Base-by-base conservation (phyloP, 2,113 vertebrate species). In the Pomatostomus ruficeps region DNA sequence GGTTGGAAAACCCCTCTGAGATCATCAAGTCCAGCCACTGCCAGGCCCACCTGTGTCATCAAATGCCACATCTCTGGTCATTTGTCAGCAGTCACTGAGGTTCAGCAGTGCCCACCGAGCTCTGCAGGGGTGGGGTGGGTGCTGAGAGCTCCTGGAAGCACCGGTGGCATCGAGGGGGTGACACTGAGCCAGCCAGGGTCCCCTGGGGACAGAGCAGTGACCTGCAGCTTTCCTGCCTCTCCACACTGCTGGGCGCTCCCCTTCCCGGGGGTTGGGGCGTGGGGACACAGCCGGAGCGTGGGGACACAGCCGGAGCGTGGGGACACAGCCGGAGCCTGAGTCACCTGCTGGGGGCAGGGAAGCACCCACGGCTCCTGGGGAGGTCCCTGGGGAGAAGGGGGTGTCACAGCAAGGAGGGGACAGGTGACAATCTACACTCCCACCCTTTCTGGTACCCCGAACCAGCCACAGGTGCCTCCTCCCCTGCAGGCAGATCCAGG, bases 131-230 rank as follows among this genome's bases (percentile, higher is more conserved):
- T 38, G 36, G 43, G n/a, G 36, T 35, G 33, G 46, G 26, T 2
- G 14, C 31, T 48, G 14, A 31, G 6, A 84, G 74, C 17, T 14
- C 35, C 43, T 58, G 57, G 49, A n/a, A 45, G 14, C 38, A 12
- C 33, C 1, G 2, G 2, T 15, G 2, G 3, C 49, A 43, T 35
- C 0, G 0, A 70, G 68, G 0, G 1, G n/a, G 42, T 48, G 66
- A 42, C 12, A 7, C 46, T 54, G 61, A 79, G 46, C 7, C 67
- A 55, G 22, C 42, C 24, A 7, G 49, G 59, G 35, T 10, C 33
- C 45, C 2, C 3, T 11, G 31, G 38, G 71, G 33, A 55, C 12
- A 9, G 6, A 81, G 24, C 20, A 16, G 19, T 0, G 6, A 63
- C 74, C 49, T 42, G 68, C 45, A 61, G n/a, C 75, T 59, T 5